Conservation (phyloP, 2,113 vertebrate genomes). For the Saguinus midas region DNA sequence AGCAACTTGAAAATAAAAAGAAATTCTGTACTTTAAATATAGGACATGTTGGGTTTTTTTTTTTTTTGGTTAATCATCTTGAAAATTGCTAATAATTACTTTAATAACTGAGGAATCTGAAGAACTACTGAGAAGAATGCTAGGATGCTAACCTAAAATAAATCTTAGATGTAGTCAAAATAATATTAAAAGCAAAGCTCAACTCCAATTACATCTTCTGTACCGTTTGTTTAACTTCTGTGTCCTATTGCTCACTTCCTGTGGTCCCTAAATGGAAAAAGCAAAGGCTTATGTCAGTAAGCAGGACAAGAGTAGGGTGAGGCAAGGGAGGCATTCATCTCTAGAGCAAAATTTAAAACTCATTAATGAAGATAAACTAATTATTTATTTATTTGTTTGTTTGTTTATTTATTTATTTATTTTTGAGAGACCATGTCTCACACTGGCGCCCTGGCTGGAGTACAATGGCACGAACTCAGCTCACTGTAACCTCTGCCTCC, state of each 20-base stretch:
- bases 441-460: too few relatives aligned
- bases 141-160: slow-evolving; percentile 12
- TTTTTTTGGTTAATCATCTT: not conserved
- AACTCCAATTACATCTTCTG: not conserved
- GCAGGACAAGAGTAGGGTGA: not conserved
- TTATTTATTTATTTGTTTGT: too few relatives aligned
- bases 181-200: slow-evolving; percentile 26
- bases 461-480: too few relatives aligned
- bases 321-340: not conserved
- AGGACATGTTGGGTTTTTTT: not conserved
- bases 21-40: slow-evolving; percentile 4
- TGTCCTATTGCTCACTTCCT: not conserved
- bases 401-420: too few relatives aligned
- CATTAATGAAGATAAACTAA: not conserved
- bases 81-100: slow-evolving; percentile 38
- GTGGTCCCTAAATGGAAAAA: not conserved
- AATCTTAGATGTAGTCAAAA: slow-evolving; percentile 28
- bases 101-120: slow-evolving; percentile 47
- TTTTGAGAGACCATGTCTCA: too few relatives aligned
- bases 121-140: not conserved
- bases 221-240: not conserved
- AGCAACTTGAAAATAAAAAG: slow-evolving; percentile 41
- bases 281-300: not conserved
- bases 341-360: not conserved
- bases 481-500: too few relatives aligned